Conservation (phyloP, 2,113 vertebrate genomes). For the Zosterops hypoxanthus region DNA sequence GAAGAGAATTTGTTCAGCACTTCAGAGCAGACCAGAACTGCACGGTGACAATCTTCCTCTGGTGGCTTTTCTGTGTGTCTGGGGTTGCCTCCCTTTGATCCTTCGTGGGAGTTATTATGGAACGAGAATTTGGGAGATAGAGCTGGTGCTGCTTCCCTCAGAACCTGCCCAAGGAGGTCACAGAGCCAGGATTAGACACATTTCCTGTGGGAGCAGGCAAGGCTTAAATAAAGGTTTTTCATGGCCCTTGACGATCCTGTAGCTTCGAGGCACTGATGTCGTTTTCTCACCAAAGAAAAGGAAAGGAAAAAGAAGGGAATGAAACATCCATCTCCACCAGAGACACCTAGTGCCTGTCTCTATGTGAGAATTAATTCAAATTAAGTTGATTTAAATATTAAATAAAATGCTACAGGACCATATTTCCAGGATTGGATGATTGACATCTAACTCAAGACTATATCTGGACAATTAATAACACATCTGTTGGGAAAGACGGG, state of each 20-base stretch:
- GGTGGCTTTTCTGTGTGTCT: neutral
- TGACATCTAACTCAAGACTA: neutral
- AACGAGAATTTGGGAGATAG: neutral
- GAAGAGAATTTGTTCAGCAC: neutral
- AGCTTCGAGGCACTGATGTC: neutral
- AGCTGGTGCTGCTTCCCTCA: neutral
- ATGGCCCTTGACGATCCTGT: neutral
- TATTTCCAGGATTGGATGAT: neutral
- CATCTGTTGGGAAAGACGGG: too few relatives aligned
- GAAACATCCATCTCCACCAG: neutral
- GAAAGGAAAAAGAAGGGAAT: neutral
- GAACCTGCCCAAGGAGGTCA: neutral
- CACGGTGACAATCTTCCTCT: neutral
- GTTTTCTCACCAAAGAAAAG: neutral
- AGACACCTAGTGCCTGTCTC: neutral
- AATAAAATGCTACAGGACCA: neutral
- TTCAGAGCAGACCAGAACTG: neutral
- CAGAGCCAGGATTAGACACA: neutral
- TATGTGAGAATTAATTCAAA: neutral
- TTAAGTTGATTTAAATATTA: neutral
- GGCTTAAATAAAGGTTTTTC: neutral
- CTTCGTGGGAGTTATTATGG: neutral
- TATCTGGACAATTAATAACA: rapidly evolving
- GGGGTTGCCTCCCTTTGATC: neutral
- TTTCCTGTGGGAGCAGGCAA: neutral